Evolutionary conservation across 2,797 vertebrate genomes (phyloP).

Genomic region (Poecilia picta): DNA sequence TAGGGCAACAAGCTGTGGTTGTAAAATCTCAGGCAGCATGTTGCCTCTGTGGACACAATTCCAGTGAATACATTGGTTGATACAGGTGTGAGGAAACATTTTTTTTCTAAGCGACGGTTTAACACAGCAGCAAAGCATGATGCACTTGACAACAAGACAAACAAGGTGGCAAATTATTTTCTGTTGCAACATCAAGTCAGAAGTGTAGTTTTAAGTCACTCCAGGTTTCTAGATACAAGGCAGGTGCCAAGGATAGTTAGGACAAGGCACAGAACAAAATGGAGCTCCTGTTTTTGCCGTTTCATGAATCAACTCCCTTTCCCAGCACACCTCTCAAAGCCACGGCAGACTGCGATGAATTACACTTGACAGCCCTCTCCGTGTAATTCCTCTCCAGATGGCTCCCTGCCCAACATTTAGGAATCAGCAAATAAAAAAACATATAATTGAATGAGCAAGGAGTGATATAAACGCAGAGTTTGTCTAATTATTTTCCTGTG

Average conservation of each 20-base stretch:
- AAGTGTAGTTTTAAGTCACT: conserved; percentile 21
- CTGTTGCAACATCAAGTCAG: conserved; percentile 6
- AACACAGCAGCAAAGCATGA: not conserved
- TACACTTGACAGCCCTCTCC: conserved; percentile 52
- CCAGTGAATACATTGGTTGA: conserved; percentile 44
- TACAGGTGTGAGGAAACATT: conserved; percentile 24
- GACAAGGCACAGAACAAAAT: conserved; percentile 22
- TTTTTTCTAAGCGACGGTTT: not conserved
- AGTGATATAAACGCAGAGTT: conserved; percentile 31
- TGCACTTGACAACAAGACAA: conserved; percentile 8
- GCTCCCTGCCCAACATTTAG: conserved; percentile 45
- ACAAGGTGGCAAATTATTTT: conserved; percentile 17
- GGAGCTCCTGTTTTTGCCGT: conserved; percentile 27
- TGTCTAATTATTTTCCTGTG: conserved; percentile 55
- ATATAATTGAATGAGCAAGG: conserved; percentile 39
- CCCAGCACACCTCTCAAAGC: conserved; percentile 51
- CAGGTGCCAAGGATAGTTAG: conserved; percentile 3
- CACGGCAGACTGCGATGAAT: conserved; percentile 57
- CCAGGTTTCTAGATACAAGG: conserved; percentile 3
- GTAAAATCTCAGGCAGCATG: conserved; percentile 65
- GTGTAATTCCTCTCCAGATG: conserved; percentile 58
- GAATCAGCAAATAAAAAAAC: conserved; percentile 44
- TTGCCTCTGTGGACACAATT: conserved; percentile 55
- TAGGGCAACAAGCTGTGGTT: conserved; percentile 64
- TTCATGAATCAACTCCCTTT: conserved; percentile 56